Base-by-base conservation (phyloP, 30 jellyfish, hydroid and myxozoan species). In the Cassiopea xamachana region DNA sequence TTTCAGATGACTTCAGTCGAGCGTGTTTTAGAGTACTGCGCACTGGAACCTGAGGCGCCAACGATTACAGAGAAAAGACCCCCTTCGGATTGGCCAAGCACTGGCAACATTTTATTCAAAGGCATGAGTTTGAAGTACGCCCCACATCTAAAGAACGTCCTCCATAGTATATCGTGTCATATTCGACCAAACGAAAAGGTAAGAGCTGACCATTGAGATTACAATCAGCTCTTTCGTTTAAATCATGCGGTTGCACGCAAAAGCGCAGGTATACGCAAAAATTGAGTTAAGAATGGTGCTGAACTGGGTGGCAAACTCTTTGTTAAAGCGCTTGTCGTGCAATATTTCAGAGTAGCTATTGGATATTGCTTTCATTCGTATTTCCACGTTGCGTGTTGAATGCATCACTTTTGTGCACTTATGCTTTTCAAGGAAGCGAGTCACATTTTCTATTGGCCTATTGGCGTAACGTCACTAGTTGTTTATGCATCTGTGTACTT, bases 1-100 rank as follows among this genome's bases (percentile, higher is more conserved):
- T 55, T 55, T 81, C 69, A 94, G 98, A 89, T 94, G 95, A 90
- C 97, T 3, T 94, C 98, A 47, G 98, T 94, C 2, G 98, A 94
- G 75, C 96, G 98, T 58, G 92, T 90, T 43, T 77, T 94, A 44
- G 98, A 94, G 87, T 94, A 94, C 75, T 85, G 98, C 39, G 98
- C 87, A 2, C n/a, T 94, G 86, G 96, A 89, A 17, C 64, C 98
- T 15, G 98, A 94, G 60, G 97, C 97, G 1, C 95, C 98, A 46
- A 88, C 87, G 15, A 92, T 81, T n/a, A 88, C 98, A 3, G 96
- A 90, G 27, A 87, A 75, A 13, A 88, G 76, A 48, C 98, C 98
- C 5, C 94, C 97, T 18, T 71, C 79, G 39, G 96, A 90, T 48
- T 94, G 98, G 98, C 98, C 98, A 9, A 15, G 77, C 6, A 69